Conservation (phyloP, 1,140 invertebrate species). For the Lepidurus couesii region DNA sequence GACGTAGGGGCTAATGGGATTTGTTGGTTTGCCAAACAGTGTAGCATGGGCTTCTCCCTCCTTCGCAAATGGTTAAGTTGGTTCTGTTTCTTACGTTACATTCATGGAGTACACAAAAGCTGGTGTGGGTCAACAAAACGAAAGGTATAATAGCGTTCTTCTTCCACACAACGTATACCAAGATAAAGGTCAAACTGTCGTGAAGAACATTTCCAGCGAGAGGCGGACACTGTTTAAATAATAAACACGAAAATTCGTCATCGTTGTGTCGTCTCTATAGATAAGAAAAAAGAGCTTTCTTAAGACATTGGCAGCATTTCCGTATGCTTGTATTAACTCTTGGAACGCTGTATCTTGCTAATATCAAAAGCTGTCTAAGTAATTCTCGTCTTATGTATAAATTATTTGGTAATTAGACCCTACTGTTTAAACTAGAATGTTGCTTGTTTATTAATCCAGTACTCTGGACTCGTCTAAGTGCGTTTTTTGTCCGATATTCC, state of each 20-base stretch:
- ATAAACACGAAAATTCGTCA: neutral
- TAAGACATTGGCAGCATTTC: too few relatives aligned
- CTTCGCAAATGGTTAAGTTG: neutral
- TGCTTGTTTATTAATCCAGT: too few relatives aligned
- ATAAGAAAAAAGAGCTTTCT: too few relatives aligned
- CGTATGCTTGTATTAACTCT: too few relatives aligned
- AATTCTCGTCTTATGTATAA: too few relatives aligned
- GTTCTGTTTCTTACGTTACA: slow-evolving; percentile 7
- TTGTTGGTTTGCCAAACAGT: neutral
- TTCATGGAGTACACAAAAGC: neutral
- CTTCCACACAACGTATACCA: too few relatives aligned
- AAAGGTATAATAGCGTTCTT: neutral
- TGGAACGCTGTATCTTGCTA: too few relatives aligned
- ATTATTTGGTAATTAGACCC: too few relatives aligned
- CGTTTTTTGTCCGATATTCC: neutral
- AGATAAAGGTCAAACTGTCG: neutral
- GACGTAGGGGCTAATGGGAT: neutral
- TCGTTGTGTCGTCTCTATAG: neutral
- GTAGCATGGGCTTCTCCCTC: neutral
- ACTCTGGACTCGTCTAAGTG: too few relatives aligned
- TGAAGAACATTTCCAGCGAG: neutral
- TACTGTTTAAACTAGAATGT: too few relatives aligned
- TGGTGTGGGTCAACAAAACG: slow-evolving; percentile 9
- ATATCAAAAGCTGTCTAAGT: too few relatives aligned
- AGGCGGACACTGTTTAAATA: neutral